These are phyloP conservation scores for Podarcis raffonei DNA, from an alignment of 2,113 vertebrate genomes.

Conservation along the genomic window DNA sequence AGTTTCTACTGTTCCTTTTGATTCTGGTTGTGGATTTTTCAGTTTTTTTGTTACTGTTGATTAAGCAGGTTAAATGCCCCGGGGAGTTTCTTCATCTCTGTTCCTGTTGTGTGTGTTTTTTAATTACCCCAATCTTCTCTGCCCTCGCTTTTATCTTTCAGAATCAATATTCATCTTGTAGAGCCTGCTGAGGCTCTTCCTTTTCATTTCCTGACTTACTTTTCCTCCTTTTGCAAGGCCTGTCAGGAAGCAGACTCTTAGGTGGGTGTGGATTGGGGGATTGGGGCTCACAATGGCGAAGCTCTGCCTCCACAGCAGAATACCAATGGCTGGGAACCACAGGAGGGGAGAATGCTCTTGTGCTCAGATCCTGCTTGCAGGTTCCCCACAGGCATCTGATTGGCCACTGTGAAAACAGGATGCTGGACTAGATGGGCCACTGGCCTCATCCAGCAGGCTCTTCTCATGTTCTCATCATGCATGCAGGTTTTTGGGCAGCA, in stretches of 20 bases:
- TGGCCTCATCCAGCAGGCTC: too few relatives aligned
- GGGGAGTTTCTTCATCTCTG: slow-evolving; percentile 27
- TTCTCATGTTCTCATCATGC: too few relatives aligned
- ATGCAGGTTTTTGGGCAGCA: too few relatives aligned
- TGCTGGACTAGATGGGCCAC: too few relatives aligned
- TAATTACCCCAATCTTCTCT: slow-evolving; percentile 29
- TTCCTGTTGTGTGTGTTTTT: not conserved
- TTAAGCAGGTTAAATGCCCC: slow-evolving; percentile 36
- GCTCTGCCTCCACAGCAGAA: too few relatives aligned
- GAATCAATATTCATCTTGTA: slow-evolving; percentile 33
- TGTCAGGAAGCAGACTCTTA: not conserved
- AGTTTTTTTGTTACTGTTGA: slow-evolving; percentile 21
- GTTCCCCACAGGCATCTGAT: too few relatives aligned
- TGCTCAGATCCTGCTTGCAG: too few relatives aligned
- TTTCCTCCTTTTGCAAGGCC: not conserved
- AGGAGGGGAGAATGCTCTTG: too few relatives aligned
- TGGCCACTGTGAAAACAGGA: too few relatives aligned
- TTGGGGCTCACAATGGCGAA: too few relatives aligned
- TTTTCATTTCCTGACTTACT: slow-evolving; percentile 14
- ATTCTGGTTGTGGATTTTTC: not conserved
- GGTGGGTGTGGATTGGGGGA: too few relatives aligned
- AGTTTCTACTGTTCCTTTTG: not conserved
- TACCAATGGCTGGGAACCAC: too few relatives aligned
- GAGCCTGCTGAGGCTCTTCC: slow-evolving; percentile 4
- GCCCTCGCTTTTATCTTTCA: slow-evolving; percentile 43